Evolutionary conservation across 2,797 vertebrate species (phyloP).

Genomic region (Simalia tracyae): DNA sequence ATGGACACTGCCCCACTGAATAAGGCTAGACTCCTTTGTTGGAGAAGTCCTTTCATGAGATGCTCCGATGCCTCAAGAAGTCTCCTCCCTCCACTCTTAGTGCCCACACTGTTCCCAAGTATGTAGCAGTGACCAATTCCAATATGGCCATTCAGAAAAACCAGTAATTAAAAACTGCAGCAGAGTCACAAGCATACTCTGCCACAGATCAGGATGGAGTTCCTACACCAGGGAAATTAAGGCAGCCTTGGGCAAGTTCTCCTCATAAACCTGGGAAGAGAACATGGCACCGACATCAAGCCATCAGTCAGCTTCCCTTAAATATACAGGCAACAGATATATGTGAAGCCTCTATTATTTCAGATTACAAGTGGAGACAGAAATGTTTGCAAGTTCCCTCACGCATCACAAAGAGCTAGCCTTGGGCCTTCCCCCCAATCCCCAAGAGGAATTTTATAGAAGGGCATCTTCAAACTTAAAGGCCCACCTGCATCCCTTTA

Average conservation of each 20-base stretch:
- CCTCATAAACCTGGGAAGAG: not conserved
- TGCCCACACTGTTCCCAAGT: not conserved
- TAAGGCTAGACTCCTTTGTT: slow-evolving; percentile 20
- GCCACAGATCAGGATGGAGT: not conserved
- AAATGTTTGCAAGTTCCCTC: not conserved
- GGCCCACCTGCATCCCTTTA: not conserved
- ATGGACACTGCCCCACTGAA: not conserved
- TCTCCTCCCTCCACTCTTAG: not conserved
- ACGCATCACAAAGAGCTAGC: no score
- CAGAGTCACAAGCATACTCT: not conserved
- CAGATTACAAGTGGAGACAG: not conserved
- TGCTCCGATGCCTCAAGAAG: not conserved
- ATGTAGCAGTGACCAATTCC: not conserved
- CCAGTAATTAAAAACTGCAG: not conserved
- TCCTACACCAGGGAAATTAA: slow-evolving; percentile 1
- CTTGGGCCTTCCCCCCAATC: not conserved
- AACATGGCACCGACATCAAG: not conserved
- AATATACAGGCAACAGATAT: not conserved
- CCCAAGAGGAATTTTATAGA: not conserved
- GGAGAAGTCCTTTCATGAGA: not conserved
- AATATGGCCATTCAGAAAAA: not conserved
- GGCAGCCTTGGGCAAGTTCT: not conserved
- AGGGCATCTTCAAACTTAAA: not conserved
- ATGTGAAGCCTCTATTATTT: not conserved
- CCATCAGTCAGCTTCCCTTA: not conserved